Conservation (phyloP, 2,113 vertebrate species). For the Cebidichthys violaceus region DNA sequence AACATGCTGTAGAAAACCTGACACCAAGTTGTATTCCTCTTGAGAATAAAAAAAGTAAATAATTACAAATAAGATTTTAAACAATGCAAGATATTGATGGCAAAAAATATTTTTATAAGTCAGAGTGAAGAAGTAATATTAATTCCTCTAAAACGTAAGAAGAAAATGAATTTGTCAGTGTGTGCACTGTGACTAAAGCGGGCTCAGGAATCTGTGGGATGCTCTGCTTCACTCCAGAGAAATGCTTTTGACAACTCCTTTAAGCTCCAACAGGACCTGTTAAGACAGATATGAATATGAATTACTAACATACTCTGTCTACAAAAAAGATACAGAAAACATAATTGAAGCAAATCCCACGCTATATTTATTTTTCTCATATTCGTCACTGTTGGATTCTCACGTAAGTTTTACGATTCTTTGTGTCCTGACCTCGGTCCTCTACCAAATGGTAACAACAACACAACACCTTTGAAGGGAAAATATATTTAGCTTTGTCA, state of each 20-base stretch:
- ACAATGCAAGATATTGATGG: background rate
- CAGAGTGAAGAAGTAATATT: background rate
- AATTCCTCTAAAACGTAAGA: background rate
- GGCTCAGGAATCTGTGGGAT: background rate
- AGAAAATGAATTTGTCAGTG: background rate
- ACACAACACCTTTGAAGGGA: background rate
- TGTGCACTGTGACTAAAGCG: background rate
- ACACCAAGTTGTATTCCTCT: background rate
- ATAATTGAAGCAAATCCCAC: background rate
- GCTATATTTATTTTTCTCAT: background rate
- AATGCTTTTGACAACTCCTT: slow-evolving; percentile 64
- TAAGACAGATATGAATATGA: slow-evolving; percentile 9
- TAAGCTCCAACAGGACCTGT: slow-evolving; percentile 77
- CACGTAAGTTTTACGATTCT: no score
- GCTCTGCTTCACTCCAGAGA: slow-evolving; percentile 32
- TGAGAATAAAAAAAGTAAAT: background rate
- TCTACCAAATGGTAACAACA: background rate
- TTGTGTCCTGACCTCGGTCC: no score
- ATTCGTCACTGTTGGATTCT: no score
- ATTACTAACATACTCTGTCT: background rate
- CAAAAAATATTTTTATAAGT: background rate
- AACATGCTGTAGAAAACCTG: background rate
- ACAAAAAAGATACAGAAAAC: background rate
- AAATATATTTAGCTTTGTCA: background rate
- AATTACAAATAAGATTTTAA: background rate